These are phyloP conservation scores for Anguilla pacifica DNA, from an alignment of 2,797 vertebrate species.

Conservation along the genomic window DNA sequence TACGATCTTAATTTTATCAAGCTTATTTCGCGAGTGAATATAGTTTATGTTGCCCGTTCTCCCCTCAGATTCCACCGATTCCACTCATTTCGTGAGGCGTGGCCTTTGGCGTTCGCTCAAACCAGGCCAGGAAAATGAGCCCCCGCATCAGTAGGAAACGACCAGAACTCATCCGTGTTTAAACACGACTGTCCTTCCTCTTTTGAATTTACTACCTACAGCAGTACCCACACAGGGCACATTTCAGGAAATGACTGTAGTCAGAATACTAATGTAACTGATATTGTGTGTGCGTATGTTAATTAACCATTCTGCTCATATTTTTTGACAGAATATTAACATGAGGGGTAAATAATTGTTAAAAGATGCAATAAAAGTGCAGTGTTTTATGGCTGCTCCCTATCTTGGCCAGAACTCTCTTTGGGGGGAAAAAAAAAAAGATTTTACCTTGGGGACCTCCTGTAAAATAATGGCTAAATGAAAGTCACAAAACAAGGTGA, in stretches of 20 bases:
- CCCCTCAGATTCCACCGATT: background rate
- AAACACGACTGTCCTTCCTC: no score
- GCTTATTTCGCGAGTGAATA: background rate
- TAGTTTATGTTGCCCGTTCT: background rate
- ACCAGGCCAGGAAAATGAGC: no score
- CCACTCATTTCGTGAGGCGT: no score
- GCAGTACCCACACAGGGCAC: background rate
- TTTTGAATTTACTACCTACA: background rate
- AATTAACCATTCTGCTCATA: no score
- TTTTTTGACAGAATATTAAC: no score
- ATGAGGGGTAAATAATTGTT: no score
- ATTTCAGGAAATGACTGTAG: background rate
- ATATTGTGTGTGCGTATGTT: no score
- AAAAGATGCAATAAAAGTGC: background rate
- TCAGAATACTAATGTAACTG: background rate
- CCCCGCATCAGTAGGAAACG: no score
- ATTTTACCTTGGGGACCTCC: background rate
- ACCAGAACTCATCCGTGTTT: no score
- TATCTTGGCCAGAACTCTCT: background rate
- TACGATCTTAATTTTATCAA: background rate
- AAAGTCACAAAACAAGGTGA: background rate
- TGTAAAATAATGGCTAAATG: background rate
- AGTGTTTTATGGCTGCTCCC: background rate
- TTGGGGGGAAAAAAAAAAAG: background rate
- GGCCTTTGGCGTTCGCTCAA: no score